phyloP scores from a whole-genome alignment of 1,140 invertebrate species.

The Eumaeus atala region DNA sequence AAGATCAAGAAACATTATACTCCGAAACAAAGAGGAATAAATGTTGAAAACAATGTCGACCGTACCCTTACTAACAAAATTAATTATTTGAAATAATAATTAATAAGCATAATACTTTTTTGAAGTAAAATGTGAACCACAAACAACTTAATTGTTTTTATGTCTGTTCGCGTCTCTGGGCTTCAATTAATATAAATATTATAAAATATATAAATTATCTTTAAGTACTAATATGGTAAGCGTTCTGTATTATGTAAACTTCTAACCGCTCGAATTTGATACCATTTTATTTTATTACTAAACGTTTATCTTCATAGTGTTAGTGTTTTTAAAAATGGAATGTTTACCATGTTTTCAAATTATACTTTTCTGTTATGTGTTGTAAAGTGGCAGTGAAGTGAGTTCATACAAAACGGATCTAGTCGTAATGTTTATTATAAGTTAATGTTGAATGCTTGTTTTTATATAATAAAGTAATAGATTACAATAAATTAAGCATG shows the following conservation, averaged over 20 bases:
- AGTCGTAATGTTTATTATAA: conserved; percentile 14
- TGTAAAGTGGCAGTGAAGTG: conserved; percentile 13
- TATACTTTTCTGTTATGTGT: conserved; percentile 9
- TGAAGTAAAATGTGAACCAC: no score
- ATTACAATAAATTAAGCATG: neutral
- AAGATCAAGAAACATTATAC: no score
- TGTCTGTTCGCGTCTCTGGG: neutral
- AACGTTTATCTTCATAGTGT: conserved; percentile 3
- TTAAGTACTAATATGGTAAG: conserved; percentile 11
- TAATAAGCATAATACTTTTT: no score
- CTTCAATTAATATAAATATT: neutral
- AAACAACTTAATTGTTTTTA: neutral
- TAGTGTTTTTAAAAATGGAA: conserved; percentile 8
- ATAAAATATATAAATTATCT: neutral
- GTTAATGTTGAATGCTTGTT: neutral
- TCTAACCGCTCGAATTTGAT: neutral
- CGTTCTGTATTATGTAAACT: conserved; percentile 14
- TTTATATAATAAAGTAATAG: conserved; percentile 5
- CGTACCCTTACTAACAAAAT: no score
- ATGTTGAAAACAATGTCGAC: no score
- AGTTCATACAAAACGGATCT: conserved; percentile 15
- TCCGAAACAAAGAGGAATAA: no score
- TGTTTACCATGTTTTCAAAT: conserved; percentile 3
- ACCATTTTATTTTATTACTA: no score
- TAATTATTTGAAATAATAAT: no score